Base-by-base conservation (phyloP, 2,797 vertebrate species). In the Bradypodion ventrale region DNA sequence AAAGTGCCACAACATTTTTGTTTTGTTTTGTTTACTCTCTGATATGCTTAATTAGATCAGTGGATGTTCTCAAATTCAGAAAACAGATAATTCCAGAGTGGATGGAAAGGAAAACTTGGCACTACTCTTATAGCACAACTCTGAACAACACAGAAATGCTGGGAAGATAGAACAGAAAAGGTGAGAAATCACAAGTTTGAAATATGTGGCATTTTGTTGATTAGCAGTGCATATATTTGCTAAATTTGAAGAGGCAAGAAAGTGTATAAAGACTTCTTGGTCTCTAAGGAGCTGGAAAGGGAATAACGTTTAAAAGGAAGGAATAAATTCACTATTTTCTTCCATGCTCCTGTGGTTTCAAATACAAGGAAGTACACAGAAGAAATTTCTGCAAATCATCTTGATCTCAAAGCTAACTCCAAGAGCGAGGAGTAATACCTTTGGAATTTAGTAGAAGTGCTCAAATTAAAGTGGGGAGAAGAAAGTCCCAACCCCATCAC, bases 171-270 rank as follows among this genome's bases (percentile, higher is more conserved):
- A 74, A 59, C 74, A 46, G 21, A 49, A 35, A 62, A 81, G 73
- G 78, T 70, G 84, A 37, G 52, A 85, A 81, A 32, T 81, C 73
- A 16, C 79, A 63, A 49, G 42, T 77, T 27, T 63, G 79, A 49
- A 77, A 76, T 62, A 78, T 63, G 84, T 42, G 12, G 73, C 32
- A 21, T 77, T 29, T 5, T n/a, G 12, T 49, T 69, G 62, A 85
- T 85, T 85, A 82, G 52, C 65, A 70, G 40, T 35, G 4, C 27
- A 62, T 62, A 62, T 4, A 29, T 62, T 70, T 77, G 56, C 74
- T 49, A 63, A 52, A 70, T 52, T 42, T 27, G 44, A 59, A 7
- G 25, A 19, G 44, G 49, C 2, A 10, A 15, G 32, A 29, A 29
- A 44, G 13, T 2, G 25, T 25, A 29, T 6, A 46, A 29, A 29